Evolutionary conservation across 2,113 vertebrate genomes (phyloP).

Genomic region (Sterrhoptilus dennistouni): DNA sequence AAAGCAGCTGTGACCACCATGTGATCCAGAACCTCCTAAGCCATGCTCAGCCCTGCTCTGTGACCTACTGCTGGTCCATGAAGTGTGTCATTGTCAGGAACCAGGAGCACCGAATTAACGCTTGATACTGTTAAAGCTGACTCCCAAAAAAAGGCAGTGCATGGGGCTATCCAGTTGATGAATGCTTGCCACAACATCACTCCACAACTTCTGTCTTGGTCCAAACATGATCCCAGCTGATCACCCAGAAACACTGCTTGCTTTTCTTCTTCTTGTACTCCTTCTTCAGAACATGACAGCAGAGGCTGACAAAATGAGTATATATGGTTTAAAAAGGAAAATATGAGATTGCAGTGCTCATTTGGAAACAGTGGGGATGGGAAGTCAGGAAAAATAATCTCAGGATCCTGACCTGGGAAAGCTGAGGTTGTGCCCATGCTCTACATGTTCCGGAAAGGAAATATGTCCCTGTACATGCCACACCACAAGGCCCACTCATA

Average conservation of each 20-base stretch:
- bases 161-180: not conserved
- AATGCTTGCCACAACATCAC: not conserved
- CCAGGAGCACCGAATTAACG: not conserved
- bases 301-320: not conserved
- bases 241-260: rapidly evolving
- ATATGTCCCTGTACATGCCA: not conserved
- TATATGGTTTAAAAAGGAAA: not conserved
- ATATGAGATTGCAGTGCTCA: not conserved
- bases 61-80: not conserved
- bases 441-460: not conserved
- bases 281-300: not conserved
- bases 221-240: rapidly evolving
- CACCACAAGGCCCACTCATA: not conserved
- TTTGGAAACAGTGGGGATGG: not conserved
- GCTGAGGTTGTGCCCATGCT: not conserved
- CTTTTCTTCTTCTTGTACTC: too few species aligned
- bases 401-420: not conserved
- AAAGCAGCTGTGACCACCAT: not conserved
- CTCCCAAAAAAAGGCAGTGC: not conserved
- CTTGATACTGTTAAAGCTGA: not conserved
- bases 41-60: not conserved
- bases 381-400: not conserved
- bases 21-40: not conserved
- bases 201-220: not conserved
- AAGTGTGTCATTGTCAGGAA: not conserved